Base-by-base conservation (phyloP, 2,888 invertebrate species). In the Ectemnius cavifrons region DNA sequence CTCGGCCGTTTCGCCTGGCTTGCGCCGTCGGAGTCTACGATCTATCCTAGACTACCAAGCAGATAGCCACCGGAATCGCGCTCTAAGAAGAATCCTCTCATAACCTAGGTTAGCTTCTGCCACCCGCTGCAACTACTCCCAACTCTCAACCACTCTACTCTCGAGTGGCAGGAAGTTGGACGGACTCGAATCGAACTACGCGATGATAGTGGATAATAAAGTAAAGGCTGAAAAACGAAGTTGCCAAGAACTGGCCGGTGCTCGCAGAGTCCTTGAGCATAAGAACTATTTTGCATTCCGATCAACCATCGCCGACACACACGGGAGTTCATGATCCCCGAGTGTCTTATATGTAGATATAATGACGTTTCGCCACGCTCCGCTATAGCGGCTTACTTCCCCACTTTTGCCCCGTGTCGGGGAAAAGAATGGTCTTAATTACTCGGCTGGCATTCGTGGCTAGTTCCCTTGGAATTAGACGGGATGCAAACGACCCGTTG, bases 1-100 rank as follows among this genome's bases (percentile, higher is more conserved):
- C 74, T 75, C 77, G 71, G 71, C 77, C 87, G 89, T 87, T 85
- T 88, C 89, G 89, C 87, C 85, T 87, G 86, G 87, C 81, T 52
- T 85, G 85, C 82, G 81, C 83, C 80, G 83, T 81, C 78, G 81
- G 81, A 80, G 79, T 78, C 78, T 28, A 56, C 76, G 71, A 73
- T 75, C 74, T 69, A 67, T 72, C 73, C 72, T 67, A 61, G 73
- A 65, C 78, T 82, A 85, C 8, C 37, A 37, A 37, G 37, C 37
- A 37, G 37, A 37, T 37, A 52, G 80, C 68, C 78, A 62, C 71
- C 71, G 68, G 79, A 71, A 79, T 76, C 76, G 69, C 28, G 52
- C 52, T 52, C 16, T 16, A 66, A 71, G 27, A 62, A 37, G 45
- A 59, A 68, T 67, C 37, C 68, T 73, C 68, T 52, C 37, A 37